These are phyloP conservation scores for Acleris laterana DNA, from an alignment of 2,888 invertebrate genomes.

Conservation along the genomic window DNA sequence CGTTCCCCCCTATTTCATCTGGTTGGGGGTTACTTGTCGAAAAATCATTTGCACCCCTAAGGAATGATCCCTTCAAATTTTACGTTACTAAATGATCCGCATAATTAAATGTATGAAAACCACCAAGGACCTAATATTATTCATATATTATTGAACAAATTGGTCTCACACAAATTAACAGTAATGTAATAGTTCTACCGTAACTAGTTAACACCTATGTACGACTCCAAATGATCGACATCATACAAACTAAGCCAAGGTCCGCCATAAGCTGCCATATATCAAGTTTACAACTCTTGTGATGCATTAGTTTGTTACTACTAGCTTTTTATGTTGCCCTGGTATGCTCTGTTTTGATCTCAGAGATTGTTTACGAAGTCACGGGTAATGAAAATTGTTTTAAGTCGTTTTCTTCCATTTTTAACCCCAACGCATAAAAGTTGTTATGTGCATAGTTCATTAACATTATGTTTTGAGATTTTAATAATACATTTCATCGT, in stretches of 20 bases:
- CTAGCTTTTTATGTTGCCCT: slow-evolving; percentile 20
- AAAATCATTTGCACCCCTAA: no score
- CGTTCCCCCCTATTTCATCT: no score
- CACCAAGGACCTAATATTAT: no score
- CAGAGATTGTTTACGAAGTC: not conserved
- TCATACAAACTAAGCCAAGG: slow-evolving; percentile 33
- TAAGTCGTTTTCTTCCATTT: no score
- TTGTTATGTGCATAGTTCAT: no score
- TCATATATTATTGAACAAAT: not conserved
- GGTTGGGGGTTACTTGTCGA: no score
- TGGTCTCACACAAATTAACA: not conserved
- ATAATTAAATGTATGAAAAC: no score
- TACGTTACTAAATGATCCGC: no score
- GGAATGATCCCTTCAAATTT: no score
- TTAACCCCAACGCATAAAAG: no score
- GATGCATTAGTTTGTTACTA: slow-evolving; percentile 27
- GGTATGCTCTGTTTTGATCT: slow-evolving; percentile 21
- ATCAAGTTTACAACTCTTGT: slow-evolving; percentile 26
- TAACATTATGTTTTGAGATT: no score
- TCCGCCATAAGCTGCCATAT: slow-evolving; percentile 29
- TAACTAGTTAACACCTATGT: not conserved
- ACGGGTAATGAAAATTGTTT: not conserved
- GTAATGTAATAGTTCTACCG: not conserved
- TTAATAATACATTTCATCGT: no score
- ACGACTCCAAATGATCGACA: slow-evolving; percentile 14